Evolutionary conservation across 2,888 invertebrate species (phyloP).

Genomic region (Hydrotaea diabolus): DNA sequence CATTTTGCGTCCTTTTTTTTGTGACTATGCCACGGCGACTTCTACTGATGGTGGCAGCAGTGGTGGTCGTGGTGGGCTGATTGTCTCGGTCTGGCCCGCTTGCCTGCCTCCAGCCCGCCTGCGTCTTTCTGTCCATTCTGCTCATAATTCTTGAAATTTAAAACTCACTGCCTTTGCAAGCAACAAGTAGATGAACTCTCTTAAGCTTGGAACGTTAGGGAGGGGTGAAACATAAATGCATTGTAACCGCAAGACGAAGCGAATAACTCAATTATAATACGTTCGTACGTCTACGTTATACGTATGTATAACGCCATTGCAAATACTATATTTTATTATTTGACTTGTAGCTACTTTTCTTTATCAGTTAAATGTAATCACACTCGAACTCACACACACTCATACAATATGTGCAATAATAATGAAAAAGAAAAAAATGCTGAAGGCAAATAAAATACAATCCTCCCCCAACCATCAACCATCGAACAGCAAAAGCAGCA

Average conservation of each 20-base stretch:
- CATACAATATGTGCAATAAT: constrained; percentile 28
- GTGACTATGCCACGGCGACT: background rate
- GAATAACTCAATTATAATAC: constrained; percentile 62
- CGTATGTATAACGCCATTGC: background rate
- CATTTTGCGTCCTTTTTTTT: background rate
- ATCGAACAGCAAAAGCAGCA: background rate
- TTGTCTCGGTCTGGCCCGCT: background rate
- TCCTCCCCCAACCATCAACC: background rate
- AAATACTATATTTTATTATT: constrained; percentile 22
- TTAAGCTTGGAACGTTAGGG: background rate
- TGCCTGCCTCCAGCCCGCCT: background rate
- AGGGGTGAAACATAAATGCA: background rate
- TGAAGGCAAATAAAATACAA: background rate
- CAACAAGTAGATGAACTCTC: constrained; percentile 37
- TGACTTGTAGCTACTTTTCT: constrained; percentile 58
- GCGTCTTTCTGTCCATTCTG: background rate
- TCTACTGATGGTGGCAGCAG: background rate
- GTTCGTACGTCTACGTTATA: constrained; percentile 31
- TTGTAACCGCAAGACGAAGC: constrained; percentile 49
- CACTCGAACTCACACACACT: background rate
- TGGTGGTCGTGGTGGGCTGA: background rate
- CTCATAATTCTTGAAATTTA: constrained; percentile 19
- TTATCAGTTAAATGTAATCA: constrained; percentile 66
- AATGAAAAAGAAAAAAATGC: background rate
- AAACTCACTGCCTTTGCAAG: constrained; percentile 4